Percentiles rank a stretch among this genome's conserved stretches.
Evolutionary conservation across 2,888 invertebrate genomes (phyloP).

Genomic region (Siphlonurus alternatus): DNA sequence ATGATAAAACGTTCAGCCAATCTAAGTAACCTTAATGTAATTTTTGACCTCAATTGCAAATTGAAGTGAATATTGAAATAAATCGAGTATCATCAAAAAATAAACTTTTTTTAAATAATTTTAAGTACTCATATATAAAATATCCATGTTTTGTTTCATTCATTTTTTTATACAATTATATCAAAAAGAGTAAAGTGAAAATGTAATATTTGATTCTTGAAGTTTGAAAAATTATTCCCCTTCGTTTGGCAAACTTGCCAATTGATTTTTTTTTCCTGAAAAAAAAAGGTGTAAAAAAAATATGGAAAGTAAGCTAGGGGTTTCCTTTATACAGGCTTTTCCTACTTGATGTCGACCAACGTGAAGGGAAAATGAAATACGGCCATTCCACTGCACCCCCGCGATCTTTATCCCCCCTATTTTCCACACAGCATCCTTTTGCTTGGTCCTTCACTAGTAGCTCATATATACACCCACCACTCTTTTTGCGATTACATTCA

Average conservation of each 20-base stretch:
- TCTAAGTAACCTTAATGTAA: no score
- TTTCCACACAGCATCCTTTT: not conserved
- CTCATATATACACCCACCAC: not conserved
- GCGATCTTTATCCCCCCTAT: not conserved
- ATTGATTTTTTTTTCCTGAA: not conserved
- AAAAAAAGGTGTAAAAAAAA: not conserved
- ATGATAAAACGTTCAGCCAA: no score
- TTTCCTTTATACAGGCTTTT: not conserved
- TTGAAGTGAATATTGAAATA: no score
- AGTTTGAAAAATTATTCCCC: not conserved
- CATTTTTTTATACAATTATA: no score
- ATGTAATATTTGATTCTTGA: no score
- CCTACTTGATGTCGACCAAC: not conserved
- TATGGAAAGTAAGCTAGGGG: not conserved
- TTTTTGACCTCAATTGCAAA: no score
- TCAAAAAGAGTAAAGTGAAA: no score
- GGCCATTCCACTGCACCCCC: not conserved
- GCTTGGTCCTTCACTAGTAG: not conserved
- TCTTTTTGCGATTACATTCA: not conserved
- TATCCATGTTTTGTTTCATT: no score
- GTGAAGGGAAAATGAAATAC: not conserved
- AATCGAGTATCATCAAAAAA: no score
- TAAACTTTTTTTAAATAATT: no score
- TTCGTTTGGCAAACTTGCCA: not conserved
- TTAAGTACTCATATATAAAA: no score